These are phyloP conservation scores for Trissolcus japonicus DNA, from an alignment of 2,888 invertebrate genomes.

Conservation along the genomic window DNA sequence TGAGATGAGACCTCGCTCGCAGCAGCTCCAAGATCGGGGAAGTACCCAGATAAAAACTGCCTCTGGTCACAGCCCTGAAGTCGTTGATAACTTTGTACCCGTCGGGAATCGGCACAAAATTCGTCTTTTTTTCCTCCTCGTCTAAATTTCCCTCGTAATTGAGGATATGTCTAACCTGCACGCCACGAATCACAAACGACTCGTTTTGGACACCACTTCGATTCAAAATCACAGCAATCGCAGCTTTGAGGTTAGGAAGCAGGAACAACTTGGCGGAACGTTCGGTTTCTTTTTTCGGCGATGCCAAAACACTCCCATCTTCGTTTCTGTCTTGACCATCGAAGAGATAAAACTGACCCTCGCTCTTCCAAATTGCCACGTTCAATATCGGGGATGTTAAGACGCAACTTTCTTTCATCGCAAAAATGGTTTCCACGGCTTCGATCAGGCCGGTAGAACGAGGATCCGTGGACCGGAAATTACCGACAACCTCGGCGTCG, in stretches of 20 bases:
- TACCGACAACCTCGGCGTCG: constrained; percentile 68
- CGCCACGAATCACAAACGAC: constrained; percentile 66
- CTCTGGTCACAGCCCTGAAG: constrained; percentile 67
- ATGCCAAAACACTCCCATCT: constrained; percentile 59
- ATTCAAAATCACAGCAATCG: constrained; percentile 69
- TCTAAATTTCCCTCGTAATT: constrained; percentile 56
- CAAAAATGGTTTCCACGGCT: constrained; percentile 69
- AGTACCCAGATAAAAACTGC: constrained; percentile 68
- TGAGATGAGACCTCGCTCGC: constrained; percentile 64
- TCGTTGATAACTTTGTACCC: constrained; percentile 66
- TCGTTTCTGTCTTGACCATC: constrained; percentile 68
- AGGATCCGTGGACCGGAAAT: constrained; percentile 67
- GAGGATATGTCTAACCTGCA: constrained; percentile 59
- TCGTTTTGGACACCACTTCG: constrained; percentile 68
- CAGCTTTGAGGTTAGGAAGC: constrained; percentile 63
- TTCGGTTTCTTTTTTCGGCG: constrained; percentile 15
- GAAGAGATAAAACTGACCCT: constrained; percentile 66
- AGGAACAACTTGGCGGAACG: constrained; percentile 69
- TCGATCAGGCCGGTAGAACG: constrained; percentile 68
- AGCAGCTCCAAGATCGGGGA: constrained; percentile 63
- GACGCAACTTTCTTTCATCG: constrained; percentile 62
- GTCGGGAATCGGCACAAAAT: constrained; percentile 63
- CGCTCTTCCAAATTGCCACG: constrained; percentile 69
- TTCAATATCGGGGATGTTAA: constrained; percentile 67
- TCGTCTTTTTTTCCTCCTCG: constrained; percentile 49